A percentile compares a stretch with the other conserved stretches of the same genome.
Evolutionary conservation across 2,888 invertebrate species (phyloP).

Genomic region (Drosophila ezoana): DNA sequence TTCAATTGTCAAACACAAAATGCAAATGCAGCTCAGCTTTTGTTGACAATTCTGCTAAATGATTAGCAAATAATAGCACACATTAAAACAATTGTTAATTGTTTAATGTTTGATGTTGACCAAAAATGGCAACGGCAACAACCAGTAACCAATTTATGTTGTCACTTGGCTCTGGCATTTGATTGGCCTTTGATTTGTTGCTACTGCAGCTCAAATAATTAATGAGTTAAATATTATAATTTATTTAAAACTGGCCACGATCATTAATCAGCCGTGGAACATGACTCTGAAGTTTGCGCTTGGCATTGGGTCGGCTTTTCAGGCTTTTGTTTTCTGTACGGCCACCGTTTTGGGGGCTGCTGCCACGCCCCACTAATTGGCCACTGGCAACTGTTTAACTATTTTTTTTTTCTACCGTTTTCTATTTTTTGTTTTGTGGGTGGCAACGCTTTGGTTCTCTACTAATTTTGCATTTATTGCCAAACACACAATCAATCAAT

Average conservation of each 20-base stretch:
- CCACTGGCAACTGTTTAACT: slow-evolving; percentile 43
- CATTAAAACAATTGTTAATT: slow-evolving; percentile 69
- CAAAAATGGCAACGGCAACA: slow-evolving; percentile 65
- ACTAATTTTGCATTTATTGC: slow-evolving; percentile 75
- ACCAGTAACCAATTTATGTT: slow-evolving; percentile 45
- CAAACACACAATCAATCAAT: slow-evolving; percentile 78
- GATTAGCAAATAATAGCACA: slow-evolving; percentile 77
- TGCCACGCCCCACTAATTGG: slow-evolving; percentile 75
- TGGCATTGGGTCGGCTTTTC: slow-evolving; percentile 52
- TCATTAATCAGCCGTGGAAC: slow-evolving; percentile 77
- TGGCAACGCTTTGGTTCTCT: slow-evolving; percentile 66
- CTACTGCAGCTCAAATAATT: slow-evolving; percentile 70
- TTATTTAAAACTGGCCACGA: slow-evolving; percentile 67
- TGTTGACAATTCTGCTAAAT: slow-evolving; percentile 63
- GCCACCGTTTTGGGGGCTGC: slow-evolving; percentile 65
- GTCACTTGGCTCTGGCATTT: slow-evolving; percentile 64
- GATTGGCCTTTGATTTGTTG: slow-evolving; percentile 73
- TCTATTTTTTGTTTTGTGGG: slow-evolving; percentile 55
- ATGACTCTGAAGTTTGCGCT: slow-evolving; percentile 45
- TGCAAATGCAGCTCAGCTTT: slow-evolving; percentile 49
- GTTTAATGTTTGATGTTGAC: slow-evolving; percentile 56
- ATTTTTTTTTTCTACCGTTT: slow-evolving; percentile 23
- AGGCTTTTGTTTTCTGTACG: slow-evolving; percentile 43
- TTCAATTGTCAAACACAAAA: slow-evolving; percentile 39
- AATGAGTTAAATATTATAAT: slow-evolving; percentile 78